Evolutionary conservation across 1,140 invertebrate genomes (phyloP).

Genomic region (Drosophila bocki): DNA sequence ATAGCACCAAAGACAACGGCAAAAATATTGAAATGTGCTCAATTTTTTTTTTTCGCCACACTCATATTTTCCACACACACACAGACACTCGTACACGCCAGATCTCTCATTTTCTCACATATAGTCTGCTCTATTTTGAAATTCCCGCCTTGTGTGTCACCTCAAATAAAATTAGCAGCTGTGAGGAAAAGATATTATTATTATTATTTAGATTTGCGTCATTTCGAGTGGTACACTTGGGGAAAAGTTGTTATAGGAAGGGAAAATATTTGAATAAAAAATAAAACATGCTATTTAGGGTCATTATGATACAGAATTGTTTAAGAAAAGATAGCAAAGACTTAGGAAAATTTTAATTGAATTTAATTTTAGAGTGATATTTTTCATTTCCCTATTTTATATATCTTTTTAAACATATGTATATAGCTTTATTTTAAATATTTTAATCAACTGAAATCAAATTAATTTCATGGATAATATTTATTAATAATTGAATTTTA

Average conservation of each 20-base stretch:
- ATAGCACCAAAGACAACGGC: constrained; percentile 60
- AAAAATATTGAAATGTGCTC: constrained; percentile 73
- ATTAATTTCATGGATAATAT: background rate
- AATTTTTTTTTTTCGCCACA: constrained; percentile 57
- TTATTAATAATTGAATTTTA: background rate
- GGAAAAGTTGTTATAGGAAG: background rate
- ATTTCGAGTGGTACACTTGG: constrained; percentile 51
- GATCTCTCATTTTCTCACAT: constrained; percentile 16
- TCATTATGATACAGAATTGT: too few species aligned
- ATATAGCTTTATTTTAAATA: too few species aligned
- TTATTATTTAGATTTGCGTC: constrained; percentile 77
- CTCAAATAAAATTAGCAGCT: constrained; percentile 82
- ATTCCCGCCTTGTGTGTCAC: constrained; percentile 81
- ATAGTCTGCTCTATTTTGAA: constrained; percentile 43
- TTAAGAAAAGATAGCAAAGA: background rate
- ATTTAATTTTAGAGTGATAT: background rate
- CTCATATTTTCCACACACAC: constrained; percentile 67
- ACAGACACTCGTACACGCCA: constrained; percentile 22
- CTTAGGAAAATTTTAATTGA: background rate
- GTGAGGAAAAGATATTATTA: constrained; percentile 66
- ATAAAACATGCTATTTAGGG: background rate
- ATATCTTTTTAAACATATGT: too few species aligned
- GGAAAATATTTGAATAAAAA: too few species aligned
- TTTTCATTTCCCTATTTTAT: background rate
- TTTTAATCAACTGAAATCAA: too few species aligned